These are phyloP conservation scores for Urosaurus nigricauda DNA, from an alignment of 2,797 vertebrate species.

Conservation along the genomic window DNA sequence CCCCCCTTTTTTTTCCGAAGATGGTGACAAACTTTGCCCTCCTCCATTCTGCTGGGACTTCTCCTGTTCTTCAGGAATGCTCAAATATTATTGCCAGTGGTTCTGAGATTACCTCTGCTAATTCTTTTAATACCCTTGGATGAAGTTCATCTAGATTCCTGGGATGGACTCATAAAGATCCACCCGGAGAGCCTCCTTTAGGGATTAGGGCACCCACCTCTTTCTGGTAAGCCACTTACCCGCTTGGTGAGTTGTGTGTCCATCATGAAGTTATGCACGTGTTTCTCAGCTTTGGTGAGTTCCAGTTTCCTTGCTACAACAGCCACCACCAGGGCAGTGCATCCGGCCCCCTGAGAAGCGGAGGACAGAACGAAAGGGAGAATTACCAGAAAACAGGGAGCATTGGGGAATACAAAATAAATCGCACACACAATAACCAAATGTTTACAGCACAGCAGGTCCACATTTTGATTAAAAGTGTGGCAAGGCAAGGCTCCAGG, in stretches of 20 bases:
- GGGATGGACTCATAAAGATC: no score
- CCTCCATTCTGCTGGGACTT: no score
- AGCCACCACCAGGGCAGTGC: conserved; percentile 96
- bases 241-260: conserved; percentile 98
- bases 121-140: no score
- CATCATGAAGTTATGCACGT: conserved; percentile 99
- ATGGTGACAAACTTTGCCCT: no score
- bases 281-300: conserved; percentile 97
- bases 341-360: conserved; percentile 86
- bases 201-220: rapidly evolving
- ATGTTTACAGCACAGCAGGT: background rate
- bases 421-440: background rate
- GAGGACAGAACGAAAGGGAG: conserved; percentile 9
- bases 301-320: conserved; percentile 98
- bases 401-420: background rate
- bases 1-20: no score
- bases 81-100: no score
- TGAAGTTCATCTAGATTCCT: no score
- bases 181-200: no score
- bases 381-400: background rate
- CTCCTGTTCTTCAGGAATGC: no score
- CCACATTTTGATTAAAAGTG: background rate
- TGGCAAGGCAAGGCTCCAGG: no score
- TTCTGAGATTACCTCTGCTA: no score
- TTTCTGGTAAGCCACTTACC: conserved; percentile 77